Percentiles rank a stretch among this genome's conserved stretches.
phyloP scores from a whole-genome alignment of 1,140 invertebrate species.

The Adelges cooleyi region DNA sequence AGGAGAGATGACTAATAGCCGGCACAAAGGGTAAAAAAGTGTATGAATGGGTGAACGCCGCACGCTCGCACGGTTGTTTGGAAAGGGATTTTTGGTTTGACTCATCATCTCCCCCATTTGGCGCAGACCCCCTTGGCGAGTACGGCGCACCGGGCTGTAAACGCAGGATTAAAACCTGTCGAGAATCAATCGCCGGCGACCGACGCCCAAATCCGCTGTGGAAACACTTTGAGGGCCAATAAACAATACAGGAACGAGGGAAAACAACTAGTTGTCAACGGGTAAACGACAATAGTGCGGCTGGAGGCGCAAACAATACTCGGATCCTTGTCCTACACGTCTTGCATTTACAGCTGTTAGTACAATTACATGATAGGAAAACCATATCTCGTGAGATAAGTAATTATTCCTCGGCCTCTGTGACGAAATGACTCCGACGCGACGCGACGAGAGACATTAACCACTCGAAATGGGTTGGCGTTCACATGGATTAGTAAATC shows the following conservation, averaged over 20 bases:
- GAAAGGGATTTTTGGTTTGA: constrained; percentile 27
- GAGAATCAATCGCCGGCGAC: constrained; percentile 17
- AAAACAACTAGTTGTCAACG: neutral
- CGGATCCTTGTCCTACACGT: too few relatives aligned
- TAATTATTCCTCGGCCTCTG: too few relatives aligned
- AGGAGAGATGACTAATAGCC: constrained; percentile 25
- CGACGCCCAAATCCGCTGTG: constrained; percentile 5
- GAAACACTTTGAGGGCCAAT: neutral
- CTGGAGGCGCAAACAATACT: too few relatives aligned
- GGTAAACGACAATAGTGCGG: too few relatives aligned
- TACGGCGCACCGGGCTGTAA: constrained; percentile 6
- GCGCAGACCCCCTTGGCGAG: neutral
- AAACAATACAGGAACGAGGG: neutral
- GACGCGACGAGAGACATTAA: too few relatives aligned
- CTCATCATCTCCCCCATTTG: constrained; percentile 15
- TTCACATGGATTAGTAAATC: too few relatives aligned
- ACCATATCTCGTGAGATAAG: too few relatives aligned
- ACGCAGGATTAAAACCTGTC: constrained; percentile 26
- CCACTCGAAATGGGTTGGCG: too few relatives aligned
- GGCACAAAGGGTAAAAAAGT: constrained; percentile 26
- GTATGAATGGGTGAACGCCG: neutral
- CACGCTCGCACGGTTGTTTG: constrained; percentile 5
- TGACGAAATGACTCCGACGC: too few relatives aligned
- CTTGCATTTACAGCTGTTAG: too few relatives aligned
- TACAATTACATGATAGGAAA: too few relatives aligned